Evolutionary conservation across 2,113 vertebrate genomes (phyloP).

Genomic region (Argyrosomus japonicus): DNA sequence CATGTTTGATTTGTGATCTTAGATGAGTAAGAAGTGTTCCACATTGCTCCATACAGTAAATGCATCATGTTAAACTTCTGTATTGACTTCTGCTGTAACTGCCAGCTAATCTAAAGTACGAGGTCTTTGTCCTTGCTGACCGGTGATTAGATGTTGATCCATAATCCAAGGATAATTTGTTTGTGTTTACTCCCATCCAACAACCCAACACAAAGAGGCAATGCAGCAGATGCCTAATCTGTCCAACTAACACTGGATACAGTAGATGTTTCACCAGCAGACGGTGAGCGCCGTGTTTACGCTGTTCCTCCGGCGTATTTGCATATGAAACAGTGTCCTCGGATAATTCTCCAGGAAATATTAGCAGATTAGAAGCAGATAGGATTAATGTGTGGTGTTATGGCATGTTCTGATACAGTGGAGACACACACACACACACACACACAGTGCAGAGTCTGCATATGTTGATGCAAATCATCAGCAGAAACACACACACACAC

Average conservation of each 20-base stretch:
- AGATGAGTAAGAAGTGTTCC: no score
- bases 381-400: constrained; percentile 61
- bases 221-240: constrained; percentile 71
- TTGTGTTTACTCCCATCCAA: constrained; percentile 66
- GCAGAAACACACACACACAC: constrained; percentile 30
- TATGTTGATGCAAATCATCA: constrained; percentile 39
- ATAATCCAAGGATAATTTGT: constrained; percentile 78
- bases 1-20: no score
- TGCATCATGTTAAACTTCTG: background rate
- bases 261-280: constrained; percentile 45
- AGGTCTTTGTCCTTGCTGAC: constrained; percentile 72
- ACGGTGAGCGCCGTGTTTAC: constrained; percentile 70
- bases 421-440: constrained; percentile 9
- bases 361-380: constrained; percentile 69
- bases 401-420: constrained; percentile 49
- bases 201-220: constrained; percentile 73
- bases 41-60: background rate
- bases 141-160: constrained; percentile 70
- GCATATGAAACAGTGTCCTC: constrained; percentile 77
- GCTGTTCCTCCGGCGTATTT: constrained; percentile 69
- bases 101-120: constrained; percentile 11
- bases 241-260: constrained; percentile 50
- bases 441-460: constrained; percentile 1
- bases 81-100: background rate
- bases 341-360: constrained; percentile 76